phyloP scores from a whole-genome alignment of 2,888 invertebrate genomes.

The Folsomia candida region DNA sequence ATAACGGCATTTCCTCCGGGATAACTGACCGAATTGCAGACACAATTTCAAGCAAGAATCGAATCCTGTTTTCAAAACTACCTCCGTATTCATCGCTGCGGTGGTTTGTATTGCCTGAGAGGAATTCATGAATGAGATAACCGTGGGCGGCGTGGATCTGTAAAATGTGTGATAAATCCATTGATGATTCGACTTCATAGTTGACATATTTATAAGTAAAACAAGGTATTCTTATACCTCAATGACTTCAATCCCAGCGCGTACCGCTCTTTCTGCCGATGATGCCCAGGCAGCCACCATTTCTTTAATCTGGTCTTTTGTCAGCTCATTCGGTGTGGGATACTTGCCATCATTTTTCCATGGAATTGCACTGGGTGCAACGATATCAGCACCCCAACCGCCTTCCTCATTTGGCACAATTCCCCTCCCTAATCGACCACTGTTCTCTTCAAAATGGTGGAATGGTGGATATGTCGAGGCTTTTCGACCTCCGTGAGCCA shows the following conservation, averaged over 20 bases:
- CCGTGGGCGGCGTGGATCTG: conserved; percentile 26
- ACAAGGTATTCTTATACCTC: conserved; percentile 14
- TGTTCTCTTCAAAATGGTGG: conserved; percentile 19
- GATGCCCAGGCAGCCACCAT: conserved; percentile 8
- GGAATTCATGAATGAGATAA: conserved; percentile 19
- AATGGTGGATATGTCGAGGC: conserved; percentile 18
- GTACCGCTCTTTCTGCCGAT: conserved; percentile 8
- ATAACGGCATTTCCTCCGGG: conserved; percentile 19
- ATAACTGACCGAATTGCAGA: conserved; percentile 4
- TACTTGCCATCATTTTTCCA: conserved; percentile 16
- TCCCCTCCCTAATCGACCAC: conserved; percentile 14
- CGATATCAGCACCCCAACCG: conserved; percentile 4
- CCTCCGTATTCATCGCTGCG: conserved; percentile 26
- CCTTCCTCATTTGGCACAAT: conserved; percentile 19
- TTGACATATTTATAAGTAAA: background rate
- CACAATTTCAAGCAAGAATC: conserved; percentile 17
- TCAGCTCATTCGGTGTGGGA: conserved; percentile 8
- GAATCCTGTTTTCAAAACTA: conserved; percentile 13
- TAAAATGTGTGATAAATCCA: no score
- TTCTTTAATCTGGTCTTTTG: conserved; percentile 2
- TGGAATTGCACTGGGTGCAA: conserved; percentile 18
- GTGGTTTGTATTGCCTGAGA: conserved; percentile 19
- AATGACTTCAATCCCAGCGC: conserved; percentile 23
- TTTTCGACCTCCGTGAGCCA: conserved; percentile 27
- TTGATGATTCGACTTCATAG: no score